Conservation (phyloP, 2,797 vertebrate genomes). For the Danio aesculapii region DNA sequence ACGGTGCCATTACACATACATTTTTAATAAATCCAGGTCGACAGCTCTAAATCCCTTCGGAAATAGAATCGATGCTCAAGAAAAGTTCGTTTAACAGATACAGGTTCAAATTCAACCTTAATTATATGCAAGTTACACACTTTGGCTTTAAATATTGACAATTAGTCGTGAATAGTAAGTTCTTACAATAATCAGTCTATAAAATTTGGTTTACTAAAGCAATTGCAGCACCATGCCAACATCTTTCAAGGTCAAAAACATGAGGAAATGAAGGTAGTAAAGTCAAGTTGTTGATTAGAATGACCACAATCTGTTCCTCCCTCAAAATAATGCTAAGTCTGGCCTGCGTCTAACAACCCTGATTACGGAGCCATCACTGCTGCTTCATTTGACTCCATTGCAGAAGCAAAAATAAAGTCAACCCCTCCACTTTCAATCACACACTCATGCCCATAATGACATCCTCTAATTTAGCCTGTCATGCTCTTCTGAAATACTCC, state of each 20-base stretch:
- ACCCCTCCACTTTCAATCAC: constrained; percentile 38
- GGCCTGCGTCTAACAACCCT: constrained; percentile 2
- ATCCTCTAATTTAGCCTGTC: neutral
- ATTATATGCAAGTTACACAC: neutral
- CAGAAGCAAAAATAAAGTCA: constrained; percentile 49
- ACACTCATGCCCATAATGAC: constrained; percentile 23
- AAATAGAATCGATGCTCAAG: neutral
- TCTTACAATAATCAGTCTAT: neutral
- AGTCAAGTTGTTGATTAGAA: constrained; percentile 33
- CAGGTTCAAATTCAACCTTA: neutral
- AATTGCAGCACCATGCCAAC: neutral
- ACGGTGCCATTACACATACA: constrained; percentile 11
- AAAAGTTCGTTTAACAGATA: neutral
- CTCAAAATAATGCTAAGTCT: constrained; percentile 26
- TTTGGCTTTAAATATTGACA: neutral
- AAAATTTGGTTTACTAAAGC: neutral
- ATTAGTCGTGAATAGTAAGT: neutral
- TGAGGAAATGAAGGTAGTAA: neutral
- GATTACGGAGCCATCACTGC: constrained; percentile 35
- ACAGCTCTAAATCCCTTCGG: neutral
- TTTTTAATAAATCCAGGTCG: constrained; percentile 11
- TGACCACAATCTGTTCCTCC: neutral
- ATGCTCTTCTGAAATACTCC: neutral
- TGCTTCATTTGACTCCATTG: constrained; percentile 41
- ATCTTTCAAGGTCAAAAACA: constrained; percentile 25